These are phyloP conservation scores for Cerceris ruficornis DNA, from an alignment of 2,888 invertebrate species.

Conservation along the genomic window DNA sequence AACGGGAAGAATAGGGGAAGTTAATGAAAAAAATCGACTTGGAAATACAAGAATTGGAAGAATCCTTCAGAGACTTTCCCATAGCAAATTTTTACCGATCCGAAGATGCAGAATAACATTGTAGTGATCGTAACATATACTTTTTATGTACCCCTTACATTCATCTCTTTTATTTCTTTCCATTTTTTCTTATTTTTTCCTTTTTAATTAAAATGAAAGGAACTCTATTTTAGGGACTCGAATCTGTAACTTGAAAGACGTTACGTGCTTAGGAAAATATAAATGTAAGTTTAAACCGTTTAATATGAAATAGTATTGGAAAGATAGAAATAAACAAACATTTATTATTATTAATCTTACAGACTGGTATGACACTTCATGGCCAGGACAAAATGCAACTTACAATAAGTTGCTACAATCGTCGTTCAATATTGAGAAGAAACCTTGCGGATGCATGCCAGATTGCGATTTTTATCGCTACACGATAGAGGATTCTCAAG, in stretches of 20 bases:
- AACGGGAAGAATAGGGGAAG: too few species aligned
- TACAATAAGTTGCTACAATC: constrained; percentile 24
- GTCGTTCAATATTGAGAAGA: constrained; percentile 4
- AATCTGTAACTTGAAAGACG: constrained; percentile 83
- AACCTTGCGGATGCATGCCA: constrained; percentile 84
- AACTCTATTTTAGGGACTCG: constrained; percentile 66
- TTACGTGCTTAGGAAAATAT: constrained; percentile 82
- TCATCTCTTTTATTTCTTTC: not conserved
- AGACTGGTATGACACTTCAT: constrained; percentile 77
- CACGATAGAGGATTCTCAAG: constrained; percentile 86
- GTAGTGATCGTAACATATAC: too few species aligned
- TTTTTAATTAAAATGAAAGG: not conserved
- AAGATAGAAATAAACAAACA: not conserved
- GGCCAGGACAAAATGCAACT: constrained; percentile 78
- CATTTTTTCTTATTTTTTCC: not conserved
- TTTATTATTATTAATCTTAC: too few species aligned
- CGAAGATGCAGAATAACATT: too few species aligned
- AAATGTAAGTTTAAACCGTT: constrained; percentile 73
- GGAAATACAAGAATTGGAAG: too few species aligned
- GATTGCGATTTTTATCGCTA: constrained; percentile 86
- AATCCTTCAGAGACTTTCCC: too few species aligned
- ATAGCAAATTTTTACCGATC: too few species aligned
- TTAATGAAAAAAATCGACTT: too few species aligned
- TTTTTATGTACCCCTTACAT: not conserved
- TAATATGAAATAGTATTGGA: constrained; percentile 7